Evolutionary conservation across 2,797 vertebrate genomes (phyloP).

Genomic region (Ctenopoma multispine): DNA sequence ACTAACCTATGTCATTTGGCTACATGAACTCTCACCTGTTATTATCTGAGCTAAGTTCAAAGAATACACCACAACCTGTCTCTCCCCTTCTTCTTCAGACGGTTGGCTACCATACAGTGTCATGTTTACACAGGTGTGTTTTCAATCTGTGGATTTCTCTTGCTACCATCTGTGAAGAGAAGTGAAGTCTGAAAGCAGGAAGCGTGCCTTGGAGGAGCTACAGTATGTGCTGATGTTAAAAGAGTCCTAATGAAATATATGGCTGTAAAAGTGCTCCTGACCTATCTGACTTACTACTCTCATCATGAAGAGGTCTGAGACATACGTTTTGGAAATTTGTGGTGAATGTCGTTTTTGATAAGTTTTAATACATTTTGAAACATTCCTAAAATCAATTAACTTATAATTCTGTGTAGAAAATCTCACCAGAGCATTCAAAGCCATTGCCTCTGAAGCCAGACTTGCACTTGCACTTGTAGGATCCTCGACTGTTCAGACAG

Average conservation of each 20-base stretch:
- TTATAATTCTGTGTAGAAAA: slow-evolving; percentile 20
- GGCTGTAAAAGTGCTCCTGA: slow-evolving; percentile 43
- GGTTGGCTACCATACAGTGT: slow-evolving; percentile 34
- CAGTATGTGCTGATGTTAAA: slow-evolving; percentile 57
- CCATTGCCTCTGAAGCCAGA: slow-evolving; percentile 93
- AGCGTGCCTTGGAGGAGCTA: slow-evolving; percentile 64
- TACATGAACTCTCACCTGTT: slow-evolving; percentile 44
- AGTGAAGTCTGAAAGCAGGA: slow-evolving; percentile 67
- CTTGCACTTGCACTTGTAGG: slow-evolving; percentile 95
- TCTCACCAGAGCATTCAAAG: slow-evolving; percentile 92
- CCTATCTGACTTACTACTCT: slow-evolving; percentile 16
- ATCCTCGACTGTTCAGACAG: slow-evolving; percentile 92
- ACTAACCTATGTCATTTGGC: slow-evolving; percentile 27
- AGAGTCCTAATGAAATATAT: slow-evolving; percentile 63
- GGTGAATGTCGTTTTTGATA: not conserved
- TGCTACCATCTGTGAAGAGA: slow-evolving; percentile 67
- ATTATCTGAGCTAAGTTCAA: slow-evolving; percentile 45
- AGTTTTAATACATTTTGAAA: slow-evolving; percentile 5
- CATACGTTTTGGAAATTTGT: slow-evolving; percentile 8
- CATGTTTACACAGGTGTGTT: slow-evolving; percentile 81
- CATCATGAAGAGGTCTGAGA: slow-evolving; percentile 21
- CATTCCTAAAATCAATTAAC: slow-evolving; percentile 11
- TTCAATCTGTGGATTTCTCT: slow-evolving; percentile 60
- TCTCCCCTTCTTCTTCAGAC: slow-evolving; percentile 43
- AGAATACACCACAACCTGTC: slow-evolving; percentile 42